Base-by-base conservation (phyloP, 2,888 invertebrate genomes). In the Xiphydria camelus region DNA sequence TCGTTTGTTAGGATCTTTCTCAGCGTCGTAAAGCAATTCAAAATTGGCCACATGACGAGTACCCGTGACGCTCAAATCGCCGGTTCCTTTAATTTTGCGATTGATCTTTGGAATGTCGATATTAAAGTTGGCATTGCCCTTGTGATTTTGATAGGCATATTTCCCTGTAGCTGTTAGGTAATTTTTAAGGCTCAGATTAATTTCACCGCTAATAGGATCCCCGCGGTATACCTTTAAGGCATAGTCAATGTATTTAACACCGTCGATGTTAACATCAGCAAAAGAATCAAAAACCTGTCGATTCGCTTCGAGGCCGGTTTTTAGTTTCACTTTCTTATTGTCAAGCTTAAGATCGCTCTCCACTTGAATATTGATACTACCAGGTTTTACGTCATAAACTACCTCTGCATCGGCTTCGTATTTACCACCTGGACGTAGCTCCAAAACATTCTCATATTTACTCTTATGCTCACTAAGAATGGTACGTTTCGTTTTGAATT, bases 1-100 rank as follows among this genome's bases (percentile, higher is more conserved):
- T 58, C 86, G 86, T 59, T 87, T 86, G 31, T 77, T 82, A 31
- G 85, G 84, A 64, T 88, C 84, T 63, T 86, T 86, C 37, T 84
- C 85, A 48, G 81, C 86, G 68, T 89, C 83, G 20, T 88, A 83
- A 57, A 79, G 83, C 3, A 91, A 39, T 33, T 83, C 86, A 0
- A 85, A 61, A 34, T 83, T 82, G 0, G 83, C 78, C 49, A 83
- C 81, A 69, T 82, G 86, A 1, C 79, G 79, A 0, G 84, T 83
- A 0, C 83, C 80, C 38, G 81, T 80, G 0, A 85, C 70, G 1
- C 80, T 76, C 61, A 90, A 82, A 38, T 84, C 84, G 0, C 84
- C 78, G 31, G 66, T 74, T 2, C 71, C 76, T 45, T 74, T 72
- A 42, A 77, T 66, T 56, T 76, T 74, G 2, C 74, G 60, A 7